These are phyloP conservation scores for Halictus quadricinctus DNA, from an alignment of 2,888 invertebrate genomes.

Conservation along the genomic window DNA sequence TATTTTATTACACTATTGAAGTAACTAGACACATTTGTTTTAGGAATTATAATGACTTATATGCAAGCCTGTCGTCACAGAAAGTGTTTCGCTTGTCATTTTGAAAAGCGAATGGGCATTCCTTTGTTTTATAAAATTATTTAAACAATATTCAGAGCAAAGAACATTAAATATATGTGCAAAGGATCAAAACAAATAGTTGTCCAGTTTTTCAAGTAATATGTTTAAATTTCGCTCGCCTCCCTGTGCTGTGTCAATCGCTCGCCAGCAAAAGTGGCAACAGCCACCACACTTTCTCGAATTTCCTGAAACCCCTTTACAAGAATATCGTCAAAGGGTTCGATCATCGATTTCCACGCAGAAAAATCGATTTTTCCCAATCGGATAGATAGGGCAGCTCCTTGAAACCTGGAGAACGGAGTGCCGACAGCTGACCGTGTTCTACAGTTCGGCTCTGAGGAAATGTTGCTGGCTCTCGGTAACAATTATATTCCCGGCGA, in stretches of 20 bases:
- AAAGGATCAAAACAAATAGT: too few relatives aligned
- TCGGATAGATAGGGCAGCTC: slow-evolving; percentile 6
- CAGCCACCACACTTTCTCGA: background rate
- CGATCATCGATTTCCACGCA: background rate
- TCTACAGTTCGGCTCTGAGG: slow-evolving; percentile 31
- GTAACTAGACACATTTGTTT: background rate
- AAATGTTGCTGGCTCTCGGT: slow-evolving; percentile 53
- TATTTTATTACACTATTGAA: too few relatives aligned
- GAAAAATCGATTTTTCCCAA: background rate
- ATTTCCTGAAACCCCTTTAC: background rate
- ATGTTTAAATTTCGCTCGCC: background rate
- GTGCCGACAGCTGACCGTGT: slow-evolving; percentile 74
- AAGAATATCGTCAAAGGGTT: background rate
- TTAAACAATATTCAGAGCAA: background rate
- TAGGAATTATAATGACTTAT: background rate
- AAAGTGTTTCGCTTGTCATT: background rate
- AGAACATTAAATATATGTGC: background rate
- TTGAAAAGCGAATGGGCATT: background rate
- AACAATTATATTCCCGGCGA: slow-evolving; percentile 68
- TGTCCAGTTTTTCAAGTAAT: too few relatives aligned
- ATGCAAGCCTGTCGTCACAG: background rate
- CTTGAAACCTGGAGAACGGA: slow-evolving; percentile 56
- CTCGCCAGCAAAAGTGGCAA: background rate
- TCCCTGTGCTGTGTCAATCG: background rate
- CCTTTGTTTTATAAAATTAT: background rate